Evolutionary conservation across 1,140 invertebrate species (phyloP).

Genomic region (Drosophila paulistorum): DNA sequence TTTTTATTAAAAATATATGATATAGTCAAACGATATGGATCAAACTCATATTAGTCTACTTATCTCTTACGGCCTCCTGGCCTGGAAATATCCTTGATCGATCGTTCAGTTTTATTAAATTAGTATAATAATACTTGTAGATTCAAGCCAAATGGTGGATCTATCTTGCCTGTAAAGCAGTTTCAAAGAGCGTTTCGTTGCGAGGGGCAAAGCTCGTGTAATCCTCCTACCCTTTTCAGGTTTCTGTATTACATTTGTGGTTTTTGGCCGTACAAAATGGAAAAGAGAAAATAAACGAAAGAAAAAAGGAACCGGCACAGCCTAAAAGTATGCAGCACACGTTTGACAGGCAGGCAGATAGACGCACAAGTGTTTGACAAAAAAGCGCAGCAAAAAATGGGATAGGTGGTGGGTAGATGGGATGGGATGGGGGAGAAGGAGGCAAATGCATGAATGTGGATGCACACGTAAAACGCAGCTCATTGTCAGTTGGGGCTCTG

Average conservation of each 20-base stretch:
- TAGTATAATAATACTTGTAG: too few species aligned
- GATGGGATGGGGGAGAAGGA: not conserved
- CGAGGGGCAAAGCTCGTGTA: slow-evolving; percentile 34
- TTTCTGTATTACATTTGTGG: slow-evolving; percentile 61
- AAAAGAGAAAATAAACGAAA: not conserved
- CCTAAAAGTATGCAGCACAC: slow-evolving; percentile 72
- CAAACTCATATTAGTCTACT: too few species aligned
- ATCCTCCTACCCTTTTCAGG: slow-evolving; percentile 38
- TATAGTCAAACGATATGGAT: too few species aligned
- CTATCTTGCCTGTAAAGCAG: not conserved
- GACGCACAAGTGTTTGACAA: slow-evolving; percentile 53
- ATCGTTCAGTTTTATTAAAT: too few species aligned
- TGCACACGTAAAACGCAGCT: slow-evolving; percentile 74
- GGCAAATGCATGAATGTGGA: slow-evolving; percentile 44
- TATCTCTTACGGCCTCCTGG: too few species aligned
- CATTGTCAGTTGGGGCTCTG: slow-evolving; percentile 54
- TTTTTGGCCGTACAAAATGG: not conserved
- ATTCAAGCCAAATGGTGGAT: not conserved
- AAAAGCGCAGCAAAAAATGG: slow-evolving; percentile 52
- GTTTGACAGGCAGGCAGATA: slow-evolving; percentile 56
- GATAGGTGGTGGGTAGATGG: not conserved
- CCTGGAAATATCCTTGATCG: too few species aligned
- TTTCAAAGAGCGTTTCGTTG: not conserved
- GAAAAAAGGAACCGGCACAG: slow-evolving; percentile 15
- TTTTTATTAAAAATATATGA: too few species aligned